phyloP scores from a whole-genome alignment of 2,797 vertebrate species.

The Staurois parvus region DNA sequence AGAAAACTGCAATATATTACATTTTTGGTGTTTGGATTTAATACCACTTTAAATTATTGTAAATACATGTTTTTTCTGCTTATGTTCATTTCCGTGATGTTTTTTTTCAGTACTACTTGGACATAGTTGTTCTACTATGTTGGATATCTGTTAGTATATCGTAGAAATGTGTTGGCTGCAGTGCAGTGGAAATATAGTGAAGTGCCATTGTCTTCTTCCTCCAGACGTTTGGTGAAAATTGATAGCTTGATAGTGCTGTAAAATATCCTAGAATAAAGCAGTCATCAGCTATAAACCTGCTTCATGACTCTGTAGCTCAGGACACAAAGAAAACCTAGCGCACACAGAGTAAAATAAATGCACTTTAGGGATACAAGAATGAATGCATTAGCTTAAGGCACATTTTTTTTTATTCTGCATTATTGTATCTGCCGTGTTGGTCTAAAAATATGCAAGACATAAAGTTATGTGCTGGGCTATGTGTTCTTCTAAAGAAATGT shows the following conservation, averaged over 20 bases:
- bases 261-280: conserved; percentile 45
- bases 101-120: background rate
- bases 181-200: conserved; percentile 24
- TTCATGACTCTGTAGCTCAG: conserved; percentile 32
- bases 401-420: too few species aligned
- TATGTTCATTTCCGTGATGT: background rate
- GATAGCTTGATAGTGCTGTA: conserved; percentile 32
- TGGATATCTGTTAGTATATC: conserved; percentile 8
- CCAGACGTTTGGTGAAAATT: conserved; percentile 35
- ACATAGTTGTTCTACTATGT: background rate
- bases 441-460: background rate
- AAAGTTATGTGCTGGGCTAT: background rate
- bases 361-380: background rate
- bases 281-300: conserved; percentile 21
- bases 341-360: background rate
- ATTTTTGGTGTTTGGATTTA: too few species aligned
- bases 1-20: too few species aligned
- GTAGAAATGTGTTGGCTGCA: conserved; percentile 30
- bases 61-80: background rate
- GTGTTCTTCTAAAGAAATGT: background rate
- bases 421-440: background rate
- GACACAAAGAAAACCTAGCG: background rate
- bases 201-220: conserved; percentile 20
- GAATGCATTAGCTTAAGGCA: background rate
- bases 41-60: background rate